Base-by-base conservation (phyloP, 1,140 invertebrate species). In the Dreissena rostriformis region DNA sequence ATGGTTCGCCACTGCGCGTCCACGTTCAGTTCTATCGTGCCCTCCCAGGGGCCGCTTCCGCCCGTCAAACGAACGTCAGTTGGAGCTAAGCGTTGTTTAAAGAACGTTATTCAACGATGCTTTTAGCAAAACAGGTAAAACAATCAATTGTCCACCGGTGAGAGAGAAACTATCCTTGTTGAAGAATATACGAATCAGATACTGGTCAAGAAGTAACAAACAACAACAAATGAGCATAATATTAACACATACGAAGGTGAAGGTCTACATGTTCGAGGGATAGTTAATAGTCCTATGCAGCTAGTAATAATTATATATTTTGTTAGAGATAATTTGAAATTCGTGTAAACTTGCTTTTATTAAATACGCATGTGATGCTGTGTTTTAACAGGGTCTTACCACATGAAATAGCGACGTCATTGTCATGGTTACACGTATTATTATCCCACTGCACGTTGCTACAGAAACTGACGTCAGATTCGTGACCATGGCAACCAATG, bases 1-100 rank as follows among this genome's bases (percentile, higher is more conserved):
- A 91, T 84, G 0, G 81, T 85, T 5, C 85, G 85, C 89, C 90
- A 90, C 5, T 28, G 24, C 8, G 84, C 87, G 8, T 79, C 61
- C 28, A 82, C 24, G 10, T 74, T 51, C 0, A 89, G 65, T 66
- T 88, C 88, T 6, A 90, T 82, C 15, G 76, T 72, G 5, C 88
- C 88, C 57, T 88, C 86, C 22, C 79, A 77, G n/a, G 84, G 84
- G 11, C 28, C 70, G 2, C 28, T n/a, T 2, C 78, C 78, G 12
- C 57, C 29, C 1, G 22, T 55, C 6, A 86, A 65, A 11, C 78
- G 77, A 75, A 86, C 70, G 1, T 79, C 49, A 39, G 68, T 85
- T 24, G 75, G 83, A 14, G 19, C 76, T 85, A n/a, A 15, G 67
- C 39, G 26, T 53, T 4, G n/a, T 70, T 12, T 28, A 70, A 28